Base-by-base conservation (phyloP, 2,888 invertebrate genomes). In the Drosophila rellima region DNA sequence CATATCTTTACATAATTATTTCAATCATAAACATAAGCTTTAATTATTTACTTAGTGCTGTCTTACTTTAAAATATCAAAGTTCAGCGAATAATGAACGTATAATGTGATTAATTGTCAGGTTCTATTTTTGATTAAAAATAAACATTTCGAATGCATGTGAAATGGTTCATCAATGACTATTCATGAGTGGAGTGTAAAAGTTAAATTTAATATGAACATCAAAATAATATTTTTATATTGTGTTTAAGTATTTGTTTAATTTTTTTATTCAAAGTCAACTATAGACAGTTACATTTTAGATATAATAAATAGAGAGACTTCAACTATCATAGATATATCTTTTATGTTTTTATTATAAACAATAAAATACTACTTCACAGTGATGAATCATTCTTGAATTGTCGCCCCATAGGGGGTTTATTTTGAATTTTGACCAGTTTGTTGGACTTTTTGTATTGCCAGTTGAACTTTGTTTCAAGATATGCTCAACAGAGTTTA, bases 351-450 rank as follows among this genome's bases (percentile, higher is more conserved):
- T 35, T 35, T n/a, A 6, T 6, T 35, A 6, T 13, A 35, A 35
- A n/a, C 2, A n/a, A 2, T 35, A n/a, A 35, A 35, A 35, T 0
- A 35, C 2, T 29, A 2, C 5, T 7, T 35, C 6, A 35, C 7
- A n/a, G 11, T 2, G 35, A 47, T 60, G 51, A 60, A 1, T 60
- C 60, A 60, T 10, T 1, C 29, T 10, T 15, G 31, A 40, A 18
- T 15, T n/a, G 11, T 1, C 23, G 37, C 13, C n/a, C 17, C n/a
- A 17, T 20, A 11, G 50, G 39, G 29, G 39, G 11, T 39, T 48
- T 35, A n/a, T 20, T 17, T 4, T 40, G 29, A 40, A 18, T 31
- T 40, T 20, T n/a, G 40, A 29, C 40, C 18, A 40, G 37, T 7
- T 50, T 13, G 29, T 6, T 39, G 31, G 31, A 37, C 10, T 26